Evolutionary conservation across 2,113 vertebrate species (phyloP).

Genomic region (Jaculus jaculus): DNA sequence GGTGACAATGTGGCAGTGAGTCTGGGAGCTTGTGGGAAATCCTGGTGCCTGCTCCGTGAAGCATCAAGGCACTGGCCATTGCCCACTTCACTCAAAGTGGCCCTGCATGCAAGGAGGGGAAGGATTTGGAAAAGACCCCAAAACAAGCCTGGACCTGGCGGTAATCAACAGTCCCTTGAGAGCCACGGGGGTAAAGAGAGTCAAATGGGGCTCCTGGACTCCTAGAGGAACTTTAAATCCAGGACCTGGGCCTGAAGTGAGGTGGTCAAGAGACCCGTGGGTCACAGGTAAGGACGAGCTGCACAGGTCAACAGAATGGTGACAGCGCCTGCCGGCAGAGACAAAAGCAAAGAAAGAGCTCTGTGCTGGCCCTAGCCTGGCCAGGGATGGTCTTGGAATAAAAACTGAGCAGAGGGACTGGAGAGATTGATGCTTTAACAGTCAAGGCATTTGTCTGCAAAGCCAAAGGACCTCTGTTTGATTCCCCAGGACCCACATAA

Average conservation of each 20-base stretch:
- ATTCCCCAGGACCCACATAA: too few species aligned
- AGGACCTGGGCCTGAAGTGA: not conserved
- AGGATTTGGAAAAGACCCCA: not conserved
- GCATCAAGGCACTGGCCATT: not conserved
- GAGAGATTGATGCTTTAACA: too few species aligned
- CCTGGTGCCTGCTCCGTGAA: not conserved
- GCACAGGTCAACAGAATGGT: not conserved
- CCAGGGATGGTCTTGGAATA: not conserved
- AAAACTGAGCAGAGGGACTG: not conserved
- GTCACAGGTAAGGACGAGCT: too few species aligned
- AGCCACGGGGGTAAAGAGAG: not conserved
- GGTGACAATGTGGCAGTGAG: rapidly evolving
- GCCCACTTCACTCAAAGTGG: not conserved
- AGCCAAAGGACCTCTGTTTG: too few species aligned
- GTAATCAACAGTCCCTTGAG: rapidly evolving
- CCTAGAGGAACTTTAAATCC: not conserved
- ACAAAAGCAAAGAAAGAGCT: not conserved
- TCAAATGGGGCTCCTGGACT: not conserved
- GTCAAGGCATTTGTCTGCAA: too few species aligned
- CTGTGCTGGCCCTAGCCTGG: not conserved
- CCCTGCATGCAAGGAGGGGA: not conserved
- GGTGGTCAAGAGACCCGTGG: not conserved
- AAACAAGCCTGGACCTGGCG: too few species aligned
- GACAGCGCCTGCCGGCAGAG: not conserved
- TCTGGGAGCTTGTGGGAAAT: rapidly evolving